Evolutionary conservation across 1,140 invertebrate genomes (phyloP).

Genomic region (Hetaerina americana): DNA sequence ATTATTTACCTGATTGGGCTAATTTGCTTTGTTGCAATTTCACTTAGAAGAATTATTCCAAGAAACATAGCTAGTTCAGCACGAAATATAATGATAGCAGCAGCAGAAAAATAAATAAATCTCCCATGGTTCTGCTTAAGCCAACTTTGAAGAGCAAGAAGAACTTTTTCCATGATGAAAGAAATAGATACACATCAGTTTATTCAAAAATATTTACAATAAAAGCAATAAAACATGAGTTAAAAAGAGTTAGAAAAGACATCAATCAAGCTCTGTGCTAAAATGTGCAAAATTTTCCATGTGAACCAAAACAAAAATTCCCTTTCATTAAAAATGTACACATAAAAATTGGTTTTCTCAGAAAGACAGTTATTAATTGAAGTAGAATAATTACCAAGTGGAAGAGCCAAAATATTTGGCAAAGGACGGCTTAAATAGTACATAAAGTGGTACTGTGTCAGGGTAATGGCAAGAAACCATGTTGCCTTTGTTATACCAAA

Average conservation of each 20-base stretch:
- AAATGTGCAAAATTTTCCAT: no score
- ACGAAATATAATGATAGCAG: conserved; percentile 82
- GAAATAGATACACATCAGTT: no score
- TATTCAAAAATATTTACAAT: no score
- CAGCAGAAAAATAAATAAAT: conserved; percentile 74
- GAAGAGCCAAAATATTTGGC: conserved; percentile 91
- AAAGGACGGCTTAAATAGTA: conserved; percentile 90
- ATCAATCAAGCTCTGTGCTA: no score
- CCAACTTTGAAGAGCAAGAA: conserved; percentile 78
- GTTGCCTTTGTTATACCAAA: conserved; percentile 65
- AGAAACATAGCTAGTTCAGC: conserved; percentile 78
- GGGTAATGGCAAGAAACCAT: conserved; percentile 75
- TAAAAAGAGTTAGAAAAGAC: no score
- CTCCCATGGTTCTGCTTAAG: conserved; percentile 54
- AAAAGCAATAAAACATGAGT: no score
- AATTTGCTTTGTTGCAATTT: conserved; percentile 46
- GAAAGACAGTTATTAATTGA: no score
- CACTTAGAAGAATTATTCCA: conserved; percentile 71
- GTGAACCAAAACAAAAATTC: no score
- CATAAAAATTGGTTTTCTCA: no score
- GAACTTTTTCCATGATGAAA: conserved; percentile 40
- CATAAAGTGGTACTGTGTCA: conserved; percentile 94
- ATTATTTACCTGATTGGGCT: conserved; percentile 32
- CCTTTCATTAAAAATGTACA: no score
- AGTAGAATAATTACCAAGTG: conserved; percentile 54